Base-by-base conservation (phyloP, 37 sponge, comb jelly and placozoan genomes). In the Aplysina aerophoba region DNA sequence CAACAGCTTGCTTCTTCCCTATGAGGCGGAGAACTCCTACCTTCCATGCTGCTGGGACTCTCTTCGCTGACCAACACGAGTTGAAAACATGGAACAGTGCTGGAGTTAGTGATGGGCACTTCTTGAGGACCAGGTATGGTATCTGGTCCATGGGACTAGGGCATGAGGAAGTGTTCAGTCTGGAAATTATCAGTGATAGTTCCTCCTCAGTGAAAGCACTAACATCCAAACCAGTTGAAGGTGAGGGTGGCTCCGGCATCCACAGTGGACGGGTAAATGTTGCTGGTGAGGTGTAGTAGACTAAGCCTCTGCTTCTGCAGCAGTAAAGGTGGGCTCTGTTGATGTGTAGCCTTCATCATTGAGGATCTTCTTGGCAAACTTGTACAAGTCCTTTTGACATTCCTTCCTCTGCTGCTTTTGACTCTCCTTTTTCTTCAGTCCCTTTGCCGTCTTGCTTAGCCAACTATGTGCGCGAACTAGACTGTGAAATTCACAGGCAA, bases 41-140 rank as follows among this genome's bases (percentile, higher is more conserved):
- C 73, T 71, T 71, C 73, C 73, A 67, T 67, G 19, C 25, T 34
- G 4, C 4, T 38, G 73, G 73, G 2, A 71, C 73, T 28, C 36
- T 14, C 37, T 71, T 71, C 2, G 73, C 3, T 33, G 21, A 20
- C 73, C 73, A 71, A 12, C 73, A 71, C n/a, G 1, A 71, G 73
- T n/a, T n/a, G n/a, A n/a, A n/a, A n/a, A n/a, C n/a, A 5, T 33
- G 20, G 3, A 71, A 37, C 37, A 71, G 73, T 4, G 36, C 73
- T 15, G 73, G 73, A 1, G 5, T 34, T 6, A 71, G 35, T 4
- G 73, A 15, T 27, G 73, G 28, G 37, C 73, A 71, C 31, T 34
- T 62, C 25, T 62, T 62, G 11, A 62, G 64, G 28, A 62, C 28
- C 3, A 28, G 4, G 28, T 62, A n/a, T 13, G 12, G 28, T 2